A percentile compares a stretch with the other conserved stretches of the same genome.
Evolutionary conservation across 2,888 invertebrate genomes (phyloP).

Genomic region (Apodemia duryi): DNA sequence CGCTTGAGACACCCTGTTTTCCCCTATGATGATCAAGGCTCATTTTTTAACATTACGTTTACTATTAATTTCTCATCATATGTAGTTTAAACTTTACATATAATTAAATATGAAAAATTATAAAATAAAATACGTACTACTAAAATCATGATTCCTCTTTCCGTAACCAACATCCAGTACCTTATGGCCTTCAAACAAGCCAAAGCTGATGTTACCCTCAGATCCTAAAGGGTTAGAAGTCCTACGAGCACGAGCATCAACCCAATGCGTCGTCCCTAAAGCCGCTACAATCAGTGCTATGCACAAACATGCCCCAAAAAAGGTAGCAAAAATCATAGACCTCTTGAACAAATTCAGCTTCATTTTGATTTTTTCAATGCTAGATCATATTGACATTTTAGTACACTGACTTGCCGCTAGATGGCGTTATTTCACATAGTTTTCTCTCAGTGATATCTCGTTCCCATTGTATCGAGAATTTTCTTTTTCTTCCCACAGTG

Average conservation of each 20-base stretch:
- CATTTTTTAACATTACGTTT: too few species aligned
- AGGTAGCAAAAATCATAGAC: conserved; percentile 89
- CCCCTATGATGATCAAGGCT: too few species aligned
- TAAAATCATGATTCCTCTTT: conserved; percentile 85
- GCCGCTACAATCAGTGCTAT: conserved; percentile 89
- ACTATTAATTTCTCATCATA: too few species aligned
- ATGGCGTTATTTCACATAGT: conserved; percentile 66
- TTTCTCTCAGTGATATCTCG: conserved; percentile 42
- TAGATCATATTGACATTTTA: conserved; percentile 24
- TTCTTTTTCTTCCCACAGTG: conserved; percentile 43
- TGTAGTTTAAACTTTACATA: too few species aligned
- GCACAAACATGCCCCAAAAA: conserved; percentile 87
- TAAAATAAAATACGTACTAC: conserved; percentile 78
- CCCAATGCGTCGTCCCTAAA: conserved; percentile 92
- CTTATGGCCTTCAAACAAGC: conserved; percentile 92
- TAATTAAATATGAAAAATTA: too few species aligned
- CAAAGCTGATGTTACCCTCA: conserved; percentile 89
- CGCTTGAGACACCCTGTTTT: too few species aligned
- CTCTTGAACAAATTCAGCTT: conserved; percentile 85
- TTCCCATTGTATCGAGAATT: conserved; percentile 53
- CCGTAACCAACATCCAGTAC: conserved; percentile 89
- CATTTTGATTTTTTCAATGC: conserved; percentile 45
- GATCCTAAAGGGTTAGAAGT: conserved; percentile 83
- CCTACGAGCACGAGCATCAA: conserved; percentile 85
- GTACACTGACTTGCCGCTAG: conserved; percentile 39